Base-by-base conservation (phyloP, 2,113 vertebrate genomes). In the Ahaetulla prasina region DNA sequence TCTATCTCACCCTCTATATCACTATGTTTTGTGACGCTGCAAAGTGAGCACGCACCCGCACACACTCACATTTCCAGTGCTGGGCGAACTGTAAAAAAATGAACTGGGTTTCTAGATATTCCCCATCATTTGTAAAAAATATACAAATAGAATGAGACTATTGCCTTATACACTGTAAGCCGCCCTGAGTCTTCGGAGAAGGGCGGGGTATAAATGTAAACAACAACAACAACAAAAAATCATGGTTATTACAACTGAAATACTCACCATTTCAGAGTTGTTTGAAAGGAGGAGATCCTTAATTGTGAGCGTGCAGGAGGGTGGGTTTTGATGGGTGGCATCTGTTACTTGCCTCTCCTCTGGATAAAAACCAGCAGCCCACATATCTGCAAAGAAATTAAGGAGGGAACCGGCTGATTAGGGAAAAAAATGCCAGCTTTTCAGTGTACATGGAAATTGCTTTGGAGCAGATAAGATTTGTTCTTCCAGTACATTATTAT, bases 211-310 rank as follows among this genome's bases (percentile, higher is more conserved):
- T n/a, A n/a, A n/a, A n/a, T n/a, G n/a, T n/a, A n/a, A n/a, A n/a
- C n/a, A n/a, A n/a, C n/a, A n/a, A n/a, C n/a, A n/a, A n/a, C n/a
- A n/a, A n/a, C n/a, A n/a, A n/a, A n/a, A n/a, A n/a, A 9, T 22
- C 74, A 22, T 8, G 16, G 18, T 80, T 3, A 80, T 80, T 20
- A 39, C 0, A 1, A 57, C 39, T 50, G 54, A 92, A 35, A 89
- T 45, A 95, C 98, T 98, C 96, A 99, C 99, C 0, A 96, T 91
- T 22, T 99, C 98, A 53, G 96, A 96, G 4, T 96, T 95, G 93
- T 97, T 97, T 0, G 98, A 98, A 3, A 99, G 98, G 85, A 99
- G 97, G 57, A 99, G 97, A 63, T 99, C 99, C 94, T 99, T 99
- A 57, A 99, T 98, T 0, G 98, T 98, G 93, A 98, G 98, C 2